Base-by-base conservation (phyloP, 2,113 vertebrate genomes). In the Caretta caretta region DNA sequence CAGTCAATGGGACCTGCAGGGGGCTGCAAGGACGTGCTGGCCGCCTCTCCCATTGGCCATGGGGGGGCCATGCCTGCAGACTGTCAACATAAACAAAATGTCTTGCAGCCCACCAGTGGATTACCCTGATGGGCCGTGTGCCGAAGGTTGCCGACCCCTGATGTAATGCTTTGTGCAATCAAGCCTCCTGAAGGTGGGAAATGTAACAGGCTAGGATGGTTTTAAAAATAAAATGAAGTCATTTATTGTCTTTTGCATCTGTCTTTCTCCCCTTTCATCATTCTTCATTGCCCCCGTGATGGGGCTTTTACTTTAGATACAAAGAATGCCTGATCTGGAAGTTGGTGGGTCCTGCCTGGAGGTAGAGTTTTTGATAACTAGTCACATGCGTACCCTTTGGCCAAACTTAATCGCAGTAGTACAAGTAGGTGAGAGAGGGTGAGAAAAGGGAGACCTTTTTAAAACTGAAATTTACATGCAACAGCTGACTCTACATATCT, bases 171-270 rank as follows among this genome's bases (percentile, higher is more conserved):
- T 22, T n/a, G 20, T 75, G 59, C 13, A 75, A 17, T 75, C 69
- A 42, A 22, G 38, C 38, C 38, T 76, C 38, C 42, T 46, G 22
- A 22, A 42, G 10, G 24, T 46, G 6, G 24, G 72, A 46, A 65
- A 76, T 76, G 38, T 46, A 76, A 46, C 38, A 76, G 5, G 12
- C 46, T 46, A 42, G 42, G 22, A 22, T 24, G 24, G 72, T 10
- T 46, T 42, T 80, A 51, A 79, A 17, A n/a, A 31, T 83, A 13
- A 79, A 95, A 78, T 93, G 17, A 93, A 94, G 91, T 85, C 79
- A 35, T 35, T 29, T 42, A 35, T 24, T 86, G 84, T 25, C 24
- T 90, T 72, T 85, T 42, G 29, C 84, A 53, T 29, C 59, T 56
- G 65, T 76, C n/a, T 12, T 9, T 75, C 81, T 91, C 76, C 72